Evolutionary conservation across 2,113 vertebrate species (phyloP), one percentile per base, ranked within the genome.

Genomic region (Gymnarchus niloticus): DNA sequence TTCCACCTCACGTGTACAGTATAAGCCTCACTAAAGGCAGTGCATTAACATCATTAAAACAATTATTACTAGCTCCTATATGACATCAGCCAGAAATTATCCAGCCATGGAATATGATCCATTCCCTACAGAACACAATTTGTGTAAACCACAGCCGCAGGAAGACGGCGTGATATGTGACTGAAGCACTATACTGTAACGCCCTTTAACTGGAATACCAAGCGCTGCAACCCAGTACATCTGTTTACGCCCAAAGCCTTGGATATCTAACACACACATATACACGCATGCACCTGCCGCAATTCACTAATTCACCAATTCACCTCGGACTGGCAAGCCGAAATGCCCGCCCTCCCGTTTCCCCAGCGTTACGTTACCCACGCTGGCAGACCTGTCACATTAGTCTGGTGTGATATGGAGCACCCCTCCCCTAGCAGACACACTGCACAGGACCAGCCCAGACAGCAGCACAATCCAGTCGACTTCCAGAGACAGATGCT

Each of bases 51-150:
- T 88, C 91, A 89, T 89, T 90, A 89, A 73, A 69, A 41, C 41
- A 37, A 73, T 33, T 73, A 10, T 19, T 73, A 91, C 82, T 89
- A 89, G 91, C 88, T 89, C 84, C 83, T 85, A 14, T 12, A 51
- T 94, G 92, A 93, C 93, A 91, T 93, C 88, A 88, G 84, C 88
- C 91, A 91, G 92, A 91, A 91, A 84, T 88, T 87, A 69, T 88
- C 56, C 41, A 87, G 90, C 88, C 90, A 92, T 92, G 90, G 89
- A 90, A 87, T 44, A 73, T 33, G 65, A 73, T 73, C 65, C 41
- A 17, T 73, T 41, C 28, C 41, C 65, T 33, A 73, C 65, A 73
- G 65, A 73, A 41, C 65, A 69, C 19, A 10, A 69, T 33, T 69
- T 69, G 61, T 69, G 28, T 69, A 33, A 69, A 17, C 28, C 33